Base-by-base conservation (phyloP, 1,140 invertebrate species). In the Gryon sp. region DNA sequence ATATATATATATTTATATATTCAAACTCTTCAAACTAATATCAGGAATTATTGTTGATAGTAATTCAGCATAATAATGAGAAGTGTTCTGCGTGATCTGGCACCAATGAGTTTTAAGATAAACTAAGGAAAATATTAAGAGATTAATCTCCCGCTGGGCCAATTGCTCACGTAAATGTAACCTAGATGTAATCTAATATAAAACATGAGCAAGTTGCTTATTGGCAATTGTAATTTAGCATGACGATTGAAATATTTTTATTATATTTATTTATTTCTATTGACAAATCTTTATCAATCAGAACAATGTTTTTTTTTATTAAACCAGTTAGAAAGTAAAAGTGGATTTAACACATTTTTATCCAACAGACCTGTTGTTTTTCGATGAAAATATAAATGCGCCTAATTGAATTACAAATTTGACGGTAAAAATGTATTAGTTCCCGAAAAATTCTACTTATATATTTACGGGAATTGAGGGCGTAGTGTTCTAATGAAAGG, bases 171-270 rank as follows among this genome's bases (percentile, higher is more conserved):
- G 20, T 43, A 36, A 70, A 76, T 52, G 36, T 19, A 43, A 50
- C 24, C 41, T 46, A 68, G 70, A 68, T 62, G 62, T 38, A 53
- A 74, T 74, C 70, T 66, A 57, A 60, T 59, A 48, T 40, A 15
- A 43, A 65, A 73, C 32, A 38, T 24, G 52, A 50, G 59, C 12
- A 38, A 16, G 36, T 45, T 65, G 41, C 32, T 30, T 48, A 48
- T 34, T 22, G 18, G 32, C 12, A 9, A 40, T 34, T 11, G 19
- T 50, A 45, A 63, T 55, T 73, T 32, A 24, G 4, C 43, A 15
- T 16, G 20, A 11, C 46, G 11, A 11, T 26, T 12, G 19, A 19
- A 19, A 6, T 5, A 16, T n/a, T n/a, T n/a, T n/a, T n/a, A n/a
- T n/a, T 7, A 6, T 0, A 24, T 0, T 2, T 53, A 52, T 43